A percentile compares a stretch with the other conserved stretches of the same genome.
phyloP scores from a whole-genome alignment of 2,888 invertebrate genomes.

The Lampropteryx suffumata region DNA sequence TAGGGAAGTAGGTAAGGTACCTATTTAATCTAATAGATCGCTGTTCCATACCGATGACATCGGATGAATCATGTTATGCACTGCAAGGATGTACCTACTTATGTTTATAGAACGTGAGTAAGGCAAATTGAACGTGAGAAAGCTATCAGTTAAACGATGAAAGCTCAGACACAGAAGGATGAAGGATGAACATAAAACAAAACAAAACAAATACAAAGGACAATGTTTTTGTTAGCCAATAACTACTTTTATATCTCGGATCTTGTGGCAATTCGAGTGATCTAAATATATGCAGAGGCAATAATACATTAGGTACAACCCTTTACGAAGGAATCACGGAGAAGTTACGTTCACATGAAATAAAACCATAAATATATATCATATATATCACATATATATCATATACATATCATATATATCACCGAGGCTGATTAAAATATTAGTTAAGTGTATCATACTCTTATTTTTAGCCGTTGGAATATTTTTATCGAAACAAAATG shows the following conservation, averaged over 20 bases:
- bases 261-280: constrained; percentile 16
- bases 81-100: not conserved
- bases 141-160: not conserved
- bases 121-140: not conserved
- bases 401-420: too few relatives aligned
- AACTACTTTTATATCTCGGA: constrained; percentile 3
- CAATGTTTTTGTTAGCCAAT: constrained; percentile 15
- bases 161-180: not conserved
- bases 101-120: not conserved
- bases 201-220: constrained; percentile 5
- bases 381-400: too few relatives aligned
- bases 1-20: not conserved
- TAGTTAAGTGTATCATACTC: too few relatives aligned
- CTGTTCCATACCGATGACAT: constrained; percentile 11
- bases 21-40: not conserved
- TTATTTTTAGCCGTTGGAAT: too few relatives aligned
- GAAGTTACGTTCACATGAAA: too few relatives aligned
- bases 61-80: constrained; percentile 18
- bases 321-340: too few relatives aligned
- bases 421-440: too few relatives aligned
- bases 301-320: too few relatives aligned
- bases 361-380: too few relatives aligned
- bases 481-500: too few relatives aligned
- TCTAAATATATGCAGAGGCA: constrained; percentile 1
- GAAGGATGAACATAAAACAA: not conserved